Evolutionary conservation across 2,113 vertebrate species (phyloP), one percentile per base, ranked within the genome.

Genomic region (Microtus pennsylvanicus): DNA sequence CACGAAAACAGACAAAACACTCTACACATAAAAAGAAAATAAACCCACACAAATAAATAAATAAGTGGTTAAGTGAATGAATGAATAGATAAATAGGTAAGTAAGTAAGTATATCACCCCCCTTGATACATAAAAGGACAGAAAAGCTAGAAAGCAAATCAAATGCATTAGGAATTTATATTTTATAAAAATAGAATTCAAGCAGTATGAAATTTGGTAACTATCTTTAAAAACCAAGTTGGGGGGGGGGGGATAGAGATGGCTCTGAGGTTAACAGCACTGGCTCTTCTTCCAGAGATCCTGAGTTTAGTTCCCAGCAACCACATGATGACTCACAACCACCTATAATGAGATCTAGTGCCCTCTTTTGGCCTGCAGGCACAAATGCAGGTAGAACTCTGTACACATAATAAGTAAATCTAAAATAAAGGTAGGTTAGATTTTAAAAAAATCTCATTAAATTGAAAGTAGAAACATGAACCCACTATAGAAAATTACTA

Each of bases 141-240:
- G 7, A 90, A 90, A 95, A 89, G 14, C 87, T 91, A 93, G 26
- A 95, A 94, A 93, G 14, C 72, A 38, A 95, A 0, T 11, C 69
- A 90, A 92, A 80, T 24, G 28, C 38, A 90, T 26, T 17, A 93
- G 3, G 10, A 94, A 81, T 94, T 88, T 35, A 70, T 13, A 77
- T 90, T 96, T 67, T 69, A 92, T 63, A 78, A 89, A 67, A 17
- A 72, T 35, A 14, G 38, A 67, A 96, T 82, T 38, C 78, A 95
- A 91, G 67, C 77, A 16, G 12, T 91, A 80, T 0, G 74, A 7
- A 69, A 93, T 12, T 21, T 92, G 33, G 28, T 13, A 81, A 38
- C 61, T 94, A 47, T 24, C 11, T 50, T 91, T 80, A 42, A 91
- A 94, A 78, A 93, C 24, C 24, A 83, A 76, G 4, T 10, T 89